Percentiles rank a stretch among this genome's conserved stretches.
phyloP scores from a whole-genome alignment of 1,140 invertebrate genomes.

The Agrypnia vestita region DNA sequence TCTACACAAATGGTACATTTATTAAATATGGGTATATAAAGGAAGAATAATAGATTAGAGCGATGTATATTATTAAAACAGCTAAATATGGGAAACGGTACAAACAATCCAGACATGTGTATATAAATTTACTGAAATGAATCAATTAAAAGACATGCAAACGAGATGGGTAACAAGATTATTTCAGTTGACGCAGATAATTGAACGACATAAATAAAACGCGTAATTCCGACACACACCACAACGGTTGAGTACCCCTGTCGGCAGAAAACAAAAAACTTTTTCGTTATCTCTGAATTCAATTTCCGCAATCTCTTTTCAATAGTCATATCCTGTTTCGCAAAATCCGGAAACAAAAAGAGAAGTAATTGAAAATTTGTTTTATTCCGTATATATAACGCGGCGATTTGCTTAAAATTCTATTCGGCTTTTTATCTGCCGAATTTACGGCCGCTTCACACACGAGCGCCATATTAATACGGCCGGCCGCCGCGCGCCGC shows the following conservation, averaged over 20 bases:
- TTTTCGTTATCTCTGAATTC: slow-evolving; percentile 58
- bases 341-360: slow-evolving; percentile 45
- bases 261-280: slow-evolving; percentile 21
- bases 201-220: too few species aligned
- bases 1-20: too few species aligned
- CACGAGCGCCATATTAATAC: slow-evolving; percentile 34
- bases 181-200: too few species aligned
- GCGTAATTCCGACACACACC: too few species aligned
- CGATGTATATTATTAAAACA: too few species aligned
- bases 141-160: too few species aligned
- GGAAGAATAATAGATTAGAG: too few species aligned
- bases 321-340: slow-evolving; percentile 61
- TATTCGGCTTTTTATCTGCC: slow-evolving; percentile 37
- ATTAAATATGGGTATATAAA: too few species aligned
- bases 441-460: slow-evolving; percentile 43
- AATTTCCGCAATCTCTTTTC: slow-evolving; percentile 62
- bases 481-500: not conserved
- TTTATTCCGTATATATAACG: slow-evolving; percentile 39
- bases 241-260: slow-evolving; percentile 7
- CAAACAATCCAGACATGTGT: too few species aligned
- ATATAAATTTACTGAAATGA: too few species aligned
- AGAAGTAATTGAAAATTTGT: slow-evolving; percentile 58
- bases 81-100: too few species aligned
- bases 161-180: too few species aligned
- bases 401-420: slow-evolving; percentile 42